Evolutionary conservation across 2,113 vertebrate species (phyloP).

Genomic region (Ginglymostoma cirratum): DNA sequence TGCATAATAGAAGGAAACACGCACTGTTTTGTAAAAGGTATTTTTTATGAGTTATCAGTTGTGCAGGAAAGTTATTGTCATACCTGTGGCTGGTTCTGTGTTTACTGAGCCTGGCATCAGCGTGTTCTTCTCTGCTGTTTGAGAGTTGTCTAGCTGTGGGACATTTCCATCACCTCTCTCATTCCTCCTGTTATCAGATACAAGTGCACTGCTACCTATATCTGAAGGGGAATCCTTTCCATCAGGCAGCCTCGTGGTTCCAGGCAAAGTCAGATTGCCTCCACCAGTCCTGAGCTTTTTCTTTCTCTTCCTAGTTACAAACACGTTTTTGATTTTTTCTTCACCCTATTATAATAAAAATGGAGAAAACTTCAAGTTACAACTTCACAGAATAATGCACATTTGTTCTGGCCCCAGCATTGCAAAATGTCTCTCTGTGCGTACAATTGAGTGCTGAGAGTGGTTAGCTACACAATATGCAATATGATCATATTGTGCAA

Average conservation of each 20-base stretch:
- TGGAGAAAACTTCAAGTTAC: not conserved
- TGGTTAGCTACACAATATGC: not conserved
- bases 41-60: not conserved
- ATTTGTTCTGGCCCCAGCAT: not conserved
- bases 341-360: conserved; percentile 2
- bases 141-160: not conserved
- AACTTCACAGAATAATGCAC: not conserved
- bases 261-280: not conserved
- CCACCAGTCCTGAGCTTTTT: not conserved
- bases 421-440: not conserved
- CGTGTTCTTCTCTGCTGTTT: not conserved
- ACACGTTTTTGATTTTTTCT: conserved; percentile 14
- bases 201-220: not conserved
- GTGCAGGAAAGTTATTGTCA: no score
- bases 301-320: conserved; percentile 7
- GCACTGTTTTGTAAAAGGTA: not conserved
- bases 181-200: not conserved
- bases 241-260: not conserved
- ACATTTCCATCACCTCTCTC: not conserved
- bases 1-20: not conserved
- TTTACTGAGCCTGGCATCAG: not conserved
- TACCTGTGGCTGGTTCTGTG: not conserved
- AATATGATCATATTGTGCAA: no score
- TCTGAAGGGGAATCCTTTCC: not conserved
- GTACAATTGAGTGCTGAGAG: not conserved